These are phyloP conservation scores for Peromyscus melanophrys DNA, from an alignment of 2,797 vertebrate genomes.

Conservation along the genomic window DNA sequence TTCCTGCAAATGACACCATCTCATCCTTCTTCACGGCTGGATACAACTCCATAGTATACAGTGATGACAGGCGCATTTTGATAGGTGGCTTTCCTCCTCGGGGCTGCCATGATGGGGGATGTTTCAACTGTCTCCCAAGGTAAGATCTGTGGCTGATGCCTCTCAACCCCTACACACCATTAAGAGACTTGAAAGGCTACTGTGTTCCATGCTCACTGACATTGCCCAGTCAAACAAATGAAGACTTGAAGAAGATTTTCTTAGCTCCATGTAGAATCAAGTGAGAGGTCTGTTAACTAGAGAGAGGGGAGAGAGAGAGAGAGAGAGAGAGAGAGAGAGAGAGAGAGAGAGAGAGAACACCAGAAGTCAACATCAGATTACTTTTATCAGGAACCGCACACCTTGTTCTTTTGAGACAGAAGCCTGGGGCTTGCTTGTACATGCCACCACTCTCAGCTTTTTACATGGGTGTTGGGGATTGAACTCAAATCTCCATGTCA, in stretches of 20 bases:
- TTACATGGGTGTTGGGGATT: background rate
- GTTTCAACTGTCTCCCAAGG: background rate
- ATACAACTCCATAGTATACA: background rate
- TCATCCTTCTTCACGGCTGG: background rate
- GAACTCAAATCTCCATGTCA: background rate
- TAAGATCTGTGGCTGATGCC: background rate
- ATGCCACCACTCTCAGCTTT: background rate
- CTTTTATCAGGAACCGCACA: background rate
- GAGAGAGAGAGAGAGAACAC: background rate
- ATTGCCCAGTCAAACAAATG: background rate
- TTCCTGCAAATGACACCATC: background rate
- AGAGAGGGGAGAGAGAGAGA: background rate
- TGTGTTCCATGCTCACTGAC: background rate
- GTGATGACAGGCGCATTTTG: background rate
- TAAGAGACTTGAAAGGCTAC: background rate
- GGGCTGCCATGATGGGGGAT: background rate
- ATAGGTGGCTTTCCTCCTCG: background rate
- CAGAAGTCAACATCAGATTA: background rate
- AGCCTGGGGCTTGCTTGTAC: no score
- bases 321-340: background rate
- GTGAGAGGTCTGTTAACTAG: background rate
- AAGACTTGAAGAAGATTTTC: background rate
- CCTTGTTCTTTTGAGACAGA: background rate
- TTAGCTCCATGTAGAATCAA: background rate
- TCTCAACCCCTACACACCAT: background rate